Evolutionary conservation across 2,888 invertebrate genomes (phyloP), one percentile per base, ranked within the genome.

Genomic region (Catotricha subobsoleta): DNA sequence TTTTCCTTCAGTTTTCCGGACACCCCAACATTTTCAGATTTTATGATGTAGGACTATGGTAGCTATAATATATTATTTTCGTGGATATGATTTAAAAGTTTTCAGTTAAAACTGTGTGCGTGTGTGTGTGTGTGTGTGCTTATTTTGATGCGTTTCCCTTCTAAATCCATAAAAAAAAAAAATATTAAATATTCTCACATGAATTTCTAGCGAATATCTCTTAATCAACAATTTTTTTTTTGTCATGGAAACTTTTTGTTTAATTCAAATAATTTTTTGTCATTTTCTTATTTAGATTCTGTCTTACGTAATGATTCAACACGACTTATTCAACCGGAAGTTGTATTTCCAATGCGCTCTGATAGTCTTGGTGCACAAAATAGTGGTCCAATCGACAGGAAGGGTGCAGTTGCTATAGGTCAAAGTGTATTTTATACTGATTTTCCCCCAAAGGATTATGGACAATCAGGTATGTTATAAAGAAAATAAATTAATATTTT

Each of bases 361-460:
- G 62, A 63, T 49, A 51, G 57, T 43, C 52, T 54, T 37, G 23
- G 23, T 10, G 16, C 36, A n/a, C 13, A 20, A 16, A 21, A 20
- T 16, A 50, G 47, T 19, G 52, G 51, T 40, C 48, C 49, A 12
- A 49, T 51, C 7, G 58, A 58, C 44, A 50, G 58, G 8, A 63
- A 62, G 45, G 60, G 60, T 16, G 43, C 46, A 34, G 48, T 61
- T 47, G 59, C 62, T 53, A 60, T 62, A 54, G 62, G 63, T 39
- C 62, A 62, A 44, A 63, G 61, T 49, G 58, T 59, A 49, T 62
- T 59, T 46, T 60, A 59, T 40, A 62, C 63, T 13, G 63, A 63
- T 48, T 55, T 57, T 50, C 63, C 63, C 53, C 61, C 62, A 48
- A 61, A 60, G 46, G 60, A 62, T 35, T 56, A 56, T 46, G 55